A percentile compares a stretch with the other conserved stretches of the same genome.
Evolutionary conservation across 2,113 vertebrate genomes (phyloP).

Genomic region (Cyprinodon tularosa): DNA sequence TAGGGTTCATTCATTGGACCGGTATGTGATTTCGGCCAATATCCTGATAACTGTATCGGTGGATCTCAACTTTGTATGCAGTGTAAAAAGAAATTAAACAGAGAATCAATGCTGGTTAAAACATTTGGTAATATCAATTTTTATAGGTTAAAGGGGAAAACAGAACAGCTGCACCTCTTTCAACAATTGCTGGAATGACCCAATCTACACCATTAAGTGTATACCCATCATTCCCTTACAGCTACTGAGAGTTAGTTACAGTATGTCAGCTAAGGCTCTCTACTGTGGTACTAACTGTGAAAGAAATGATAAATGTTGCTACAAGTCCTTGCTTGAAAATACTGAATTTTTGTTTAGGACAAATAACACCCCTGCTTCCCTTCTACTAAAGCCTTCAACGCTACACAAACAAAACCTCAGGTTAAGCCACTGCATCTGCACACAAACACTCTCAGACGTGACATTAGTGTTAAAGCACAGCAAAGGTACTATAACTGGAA

Average conservation of each 20-base stretch:
- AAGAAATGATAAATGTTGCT: background rate
- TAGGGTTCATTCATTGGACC: too few relatives aligned
- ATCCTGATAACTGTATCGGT: too few relatives aligned
- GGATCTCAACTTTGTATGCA: too few relatives aligned
- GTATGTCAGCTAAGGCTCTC: too few relatives aligned
- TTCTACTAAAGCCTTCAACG: background rate
- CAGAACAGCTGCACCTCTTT: background rate
- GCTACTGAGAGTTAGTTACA: too few relatives aligned
- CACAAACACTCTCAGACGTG: conserved; percentile 3
- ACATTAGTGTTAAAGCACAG: conserved; percentile 24
- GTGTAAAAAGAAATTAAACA: too few relatives aligned
- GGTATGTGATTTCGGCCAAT: too few relatives aligned
- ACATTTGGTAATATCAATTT: background rate
- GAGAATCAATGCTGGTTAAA: background rate
- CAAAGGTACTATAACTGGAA: conserved; percentile 24
- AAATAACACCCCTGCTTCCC: background rate
- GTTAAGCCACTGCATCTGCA: background rate
- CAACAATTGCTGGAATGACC: background rate
- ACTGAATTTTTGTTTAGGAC: too few relatives aligned
- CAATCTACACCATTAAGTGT: background rate
- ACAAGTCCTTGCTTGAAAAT: background rate
- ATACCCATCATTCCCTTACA: too few relatives aligned
- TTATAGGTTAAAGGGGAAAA: background rate
- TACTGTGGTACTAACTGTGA: too few relatives aligned
- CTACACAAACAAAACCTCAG: background rate